Evolutionary conservation across 1,140 invertebrate species (phyloP).

Genomic region (Drosophila nigrodunni): DNA sequence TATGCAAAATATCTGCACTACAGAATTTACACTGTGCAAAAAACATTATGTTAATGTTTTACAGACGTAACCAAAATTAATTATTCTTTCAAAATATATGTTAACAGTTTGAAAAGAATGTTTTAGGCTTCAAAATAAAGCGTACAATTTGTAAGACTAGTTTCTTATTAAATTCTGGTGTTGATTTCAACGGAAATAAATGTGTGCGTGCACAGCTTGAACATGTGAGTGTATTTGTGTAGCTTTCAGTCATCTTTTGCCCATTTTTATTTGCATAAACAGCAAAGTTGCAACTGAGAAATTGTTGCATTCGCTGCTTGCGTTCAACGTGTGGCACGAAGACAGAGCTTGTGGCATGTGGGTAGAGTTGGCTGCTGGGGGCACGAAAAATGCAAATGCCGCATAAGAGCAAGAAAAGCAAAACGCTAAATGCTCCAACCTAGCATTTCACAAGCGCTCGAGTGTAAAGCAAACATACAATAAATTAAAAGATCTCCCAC

Average conservation of each 20-base stretch:
- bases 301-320: conserved; percentile 63
- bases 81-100: too few relatives aligned
- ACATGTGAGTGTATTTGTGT: conserved; percentile 12
- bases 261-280: conserved; percentile 70
- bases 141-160: too few relatives aligned
- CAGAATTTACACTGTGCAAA: not conserved
- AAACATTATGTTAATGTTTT: too few relatives aligned
- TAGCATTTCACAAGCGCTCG: conserved; percentile 51
- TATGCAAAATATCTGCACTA: not conserved
- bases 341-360: not conserved
- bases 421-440: conserved; percentile 18
- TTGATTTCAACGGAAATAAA: too few relatives aligned
- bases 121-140: too few relatives aligned
- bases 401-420: conserved; percentile 31
- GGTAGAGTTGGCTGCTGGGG: too few relatives aligned
- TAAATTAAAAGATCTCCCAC: conserved; percentile 66
- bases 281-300: conserved; percentile 44
- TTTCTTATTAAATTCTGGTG: too few relatives aligned
- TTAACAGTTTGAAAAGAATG: too few relatives aligned
- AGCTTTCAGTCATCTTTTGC: conserved; percentile 58
- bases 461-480: conserved; percentile 77
- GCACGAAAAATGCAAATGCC: conserved; percentile 36
- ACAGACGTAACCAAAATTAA: too few relatives aligned
- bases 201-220: too few relatives aligned
- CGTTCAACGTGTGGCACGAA: conserved; percentile 25